phyloP scores from a whole-genome alignment of 2,888 invertebrate genomes.

The Bhutanitis thaidina region DNA sequence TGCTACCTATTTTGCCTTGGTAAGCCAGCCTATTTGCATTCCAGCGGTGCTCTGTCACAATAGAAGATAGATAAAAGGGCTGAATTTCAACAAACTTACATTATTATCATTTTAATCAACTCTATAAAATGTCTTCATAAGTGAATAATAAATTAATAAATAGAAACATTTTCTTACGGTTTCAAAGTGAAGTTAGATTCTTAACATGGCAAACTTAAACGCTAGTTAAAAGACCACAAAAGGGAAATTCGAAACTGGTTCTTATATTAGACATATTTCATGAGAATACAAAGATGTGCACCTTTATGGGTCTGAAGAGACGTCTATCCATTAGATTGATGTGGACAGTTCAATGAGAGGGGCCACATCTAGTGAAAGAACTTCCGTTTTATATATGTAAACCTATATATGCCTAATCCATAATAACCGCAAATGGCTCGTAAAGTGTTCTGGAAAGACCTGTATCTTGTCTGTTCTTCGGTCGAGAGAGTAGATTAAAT shows the following conservation, averaged over 20 bases:
- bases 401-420: slow-evolving; percentile 2
- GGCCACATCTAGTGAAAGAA: slow-evolving; percentile 3
- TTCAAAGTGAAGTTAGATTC: too few relatives aligned
- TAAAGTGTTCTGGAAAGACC: neutral
- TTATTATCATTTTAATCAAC: too few relatives aligned
- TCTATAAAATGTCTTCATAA: too few relatives aligned
- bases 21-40: too few relatives aligned
- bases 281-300: neutral
- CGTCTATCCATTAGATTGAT: slow-evolving; percentile 8
- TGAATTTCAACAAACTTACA: too few relatives aligned
- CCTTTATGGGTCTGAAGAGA: neutral
- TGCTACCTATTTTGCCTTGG: too few relatives aligned
- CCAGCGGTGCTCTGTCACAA: too few relatives aligned
- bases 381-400: neutral
- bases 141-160: too few relatives aligned
- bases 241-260: neutral
- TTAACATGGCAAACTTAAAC: too few relatives aligned
- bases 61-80: too few relatives aligned
- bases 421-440: neutral
- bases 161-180: too few relatives aligned
- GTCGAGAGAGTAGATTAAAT: neutral
- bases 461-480: neutral
- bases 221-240: neutral
- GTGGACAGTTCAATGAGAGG: slow-evolving; percentile 6
- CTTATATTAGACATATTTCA: neutral